Conservation (phyloP, 2,888 invertebrate species). For the Blera fallax region DNA sequence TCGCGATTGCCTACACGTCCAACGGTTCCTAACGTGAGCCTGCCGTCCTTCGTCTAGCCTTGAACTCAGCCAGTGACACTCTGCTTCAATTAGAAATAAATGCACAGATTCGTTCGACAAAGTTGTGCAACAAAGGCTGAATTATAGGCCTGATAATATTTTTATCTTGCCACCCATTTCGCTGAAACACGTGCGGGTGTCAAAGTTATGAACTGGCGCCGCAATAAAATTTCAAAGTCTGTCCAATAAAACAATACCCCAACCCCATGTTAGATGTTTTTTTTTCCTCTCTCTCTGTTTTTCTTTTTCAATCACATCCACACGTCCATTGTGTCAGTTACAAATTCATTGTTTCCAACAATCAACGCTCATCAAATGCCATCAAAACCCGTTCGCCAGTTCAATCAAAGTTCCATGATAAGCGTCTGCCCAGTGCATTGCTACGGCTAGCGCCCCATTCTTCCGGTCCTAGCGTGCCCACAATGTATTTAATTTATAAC, state of each 20-base stretch:
- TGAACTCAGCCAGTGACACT: background rate
- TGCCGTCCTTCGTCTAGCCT: background rate
- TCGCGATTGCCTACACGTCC: too few species aligned
- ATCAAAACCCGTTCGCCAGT: background rate
- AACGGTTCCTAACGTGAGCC: too few species aligned
- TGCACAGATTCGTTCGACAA: background rate
- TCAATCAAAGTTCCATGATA: conserved; percentile 45
- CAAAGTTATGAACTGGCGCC: conserved; percentile 16
- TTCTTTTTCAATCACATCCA: background rate
- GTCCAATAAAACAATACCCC: background rate
- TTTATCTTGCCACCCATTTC: background rate
- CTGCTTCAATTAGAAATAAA: background rate
- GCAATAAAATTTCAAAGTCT: background rate
- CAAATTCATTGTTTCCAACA: conserved; percentile 20
- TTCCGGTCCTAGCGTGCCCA: conserved; percentile 27
- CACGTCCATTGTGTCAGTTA: conserved; percentile 3
- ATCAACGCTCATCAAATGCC: conserved; percentile 36
- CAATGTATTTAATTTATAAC: conserved; percentile 3
- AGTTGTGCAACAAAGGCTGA: background rate
- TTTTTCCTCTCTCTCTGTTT: background rate
- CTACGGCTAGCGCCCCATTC: conserved; percentile 17
- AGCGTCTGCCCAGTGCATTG: background rate
- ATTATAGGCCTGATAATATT: background rate
- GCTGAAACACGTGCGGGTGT: conserved; percentile 19
- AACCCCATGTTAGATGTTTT: background rate